Conservation (phyloP, 23 tunicate genomes). For the Phallusia fumigata region DNA sequence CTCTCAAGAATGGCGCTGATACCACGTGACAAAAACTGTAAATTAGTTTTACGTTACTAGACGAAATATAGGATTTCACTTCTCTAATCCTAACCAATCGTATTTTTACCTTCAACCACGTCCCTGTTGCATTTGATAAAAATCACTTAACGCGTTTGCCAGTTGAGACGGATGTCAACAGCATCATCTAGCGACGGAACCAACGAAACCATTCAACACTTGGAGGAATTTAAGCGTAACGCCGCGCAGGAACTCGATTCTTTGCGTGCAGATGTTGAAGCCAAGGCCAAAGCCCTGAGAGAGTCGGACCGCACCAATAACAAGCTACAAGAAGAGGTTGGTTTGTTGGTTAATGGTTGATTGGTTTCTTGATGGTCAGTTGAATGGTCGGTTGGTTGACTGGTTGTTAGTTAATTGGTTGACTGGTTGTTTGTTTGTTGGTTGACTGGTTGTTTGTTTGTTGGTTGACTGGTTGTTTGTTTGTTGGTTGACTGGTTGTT, state of each 20-base stretch:
- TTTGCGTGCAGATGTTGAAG: conserved; percentile 55
- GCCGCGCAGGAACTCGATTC: conserved; percentile 45
- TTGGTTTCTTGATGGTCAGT: not conserved
- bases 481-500: too few relatives aligned
- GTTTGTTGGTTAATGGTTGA: not conserved
- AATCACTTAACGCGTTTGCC: not conserved
- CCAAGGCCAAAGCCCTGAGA: conserved; percentile 61
- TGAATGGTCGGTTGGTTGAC: too few relatives aligned
- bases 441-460: too few relatives aligned
- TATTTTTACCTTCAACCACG: too few relatives aligned
- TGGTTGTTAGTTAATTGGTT: too few relatives aligned
- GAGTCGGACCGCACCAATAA: conserved; percentile 78
- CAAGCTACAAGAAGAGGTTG: conserved; percentile 78
- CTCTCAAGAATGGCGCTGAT: too few relatives aligned
- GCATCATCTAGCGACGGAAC: conserved; percentile 29
- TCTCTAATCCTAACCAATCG: too few relatives aligned
- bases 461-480: too few relatives aligned
- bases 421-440: too few relatives aligned
- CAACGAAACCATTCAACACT: conserved; percentile 45
- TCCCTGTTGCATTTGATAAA: not conserved
- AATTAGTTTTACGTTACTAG: not conserved
- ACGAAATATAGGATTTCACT: too few relatives aligned
- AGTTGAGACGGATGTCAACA: conserved; percentile 46
- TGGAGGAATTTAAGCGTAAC: conserved; percentile 69
- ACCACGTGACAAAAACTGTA: conserved; percentile 67